Conservation (phyloP, 2,888 invertebrate genomes). For the Caenorhabditis parvicauda region DNA sequence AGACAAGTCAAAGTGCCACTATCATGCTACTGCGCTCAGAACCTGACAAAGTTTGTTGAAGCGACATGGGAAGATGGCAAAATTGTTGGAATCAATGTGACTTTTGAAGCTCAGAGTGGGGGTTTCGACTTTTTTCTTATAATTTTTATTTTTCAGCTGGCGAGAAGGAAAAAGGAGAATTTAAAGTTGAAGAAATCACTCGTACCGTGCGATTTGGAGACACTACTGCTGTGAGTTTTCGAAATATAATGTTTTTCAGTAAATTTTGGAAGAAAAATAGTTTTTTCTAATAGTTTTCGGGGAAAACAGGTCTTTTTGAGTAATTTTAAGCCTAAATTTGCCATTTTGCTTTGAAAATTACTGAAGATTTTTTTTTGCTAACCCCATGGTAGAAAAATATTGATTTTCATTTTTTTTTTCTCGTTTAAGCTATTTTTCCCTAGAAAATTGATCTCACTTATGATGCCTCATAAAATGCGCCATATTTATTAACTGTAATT, state of each 20-base stretch:
- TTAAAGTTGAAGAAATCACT: slow-evolving; percentile 16
- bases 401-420: too few relatives aligned
- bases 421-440: too few relatives aligned
- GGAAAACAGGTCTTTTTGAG: too few relatives aligned
- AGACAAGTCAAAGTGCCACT: slow-evolving; percentile 42
- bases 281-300: background rate
- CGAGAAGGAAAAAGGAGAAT: slow-evolving; percentile 19
- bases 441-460: too few relatives aligned
- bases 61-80: slow-evolving; percentile 72
- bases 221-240: slow-evolving; percentile 19
- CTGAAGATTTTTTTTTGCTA: too few relatives aligned
- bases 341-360: too few relatives aligned
- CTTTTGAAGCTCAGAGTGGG: slow-evolving; percentile 48
- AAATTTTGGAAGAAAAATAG: background rate
- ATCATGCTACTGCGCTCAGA: slow-evolving; percentile 42
- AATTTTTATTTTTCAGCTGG: slow-evolving; percentile 10
- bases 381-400: too few relatives aligned
- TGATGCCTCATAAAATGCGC: too few relatives aligned
- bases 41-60: slow-evolving; percentile 67
- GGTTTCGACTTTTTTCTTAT: slow-evolving; percentile 6
- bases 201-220: slow-evolving; percentile 31
- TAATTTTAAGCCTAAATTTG: too few relatives aligned
- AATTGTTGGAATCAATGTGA: slow-evolving; percentile 47
- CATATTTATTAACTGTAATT: background rate
- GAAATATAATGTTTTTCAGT: background rate